Conservation (phyloP, 2,113 vertebrate genomes). For the Labeo catla region DNA sequence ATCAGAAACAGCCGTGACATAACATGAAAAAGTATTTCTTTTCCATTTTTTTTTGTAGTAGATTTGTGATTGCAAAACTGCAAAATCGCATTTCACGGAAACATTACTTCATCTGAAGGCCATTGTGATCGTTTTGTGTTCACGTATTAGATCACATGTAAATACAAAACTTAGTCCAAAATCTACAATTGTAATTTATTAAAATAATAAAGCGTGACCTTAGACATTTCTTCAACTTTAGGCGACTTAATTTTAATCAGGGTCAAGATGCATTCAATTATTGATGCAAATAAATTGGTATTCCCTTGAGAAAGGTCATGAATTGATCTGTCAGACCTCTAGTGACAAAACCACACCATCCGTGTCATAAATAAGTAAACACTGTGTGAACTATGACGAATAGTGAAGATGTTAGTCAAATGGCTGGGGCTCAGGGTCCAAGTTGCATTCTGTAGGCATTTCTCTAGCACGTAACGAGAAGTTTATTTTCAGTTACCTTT, state of each 20-base stretch:
- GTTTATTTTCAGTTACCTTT: slow-evolving; percentile 66
- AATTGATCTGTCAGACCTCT: slow-evolving; percentile 68
- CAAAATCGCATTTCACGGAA: slow-evolving; percentile 15
- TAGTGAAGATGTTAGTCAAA: slow-evolving; percentile 69
- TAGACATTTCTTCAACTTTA: background rate
- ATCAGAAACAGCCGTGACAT: background rate
- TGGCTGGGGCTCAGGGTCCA: slow-evolving; percentile 62
- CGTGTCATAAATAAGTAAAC: slow-evolving; percentile 70
- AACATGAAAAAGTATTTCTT: background rate
- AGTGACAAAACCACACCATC: slow-evolving; percentile 69
- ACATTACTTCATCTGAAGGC: background rate
- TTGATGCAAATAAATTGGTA: slow-evolving; percentile 34
- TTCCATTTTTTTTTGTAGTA: background rate
- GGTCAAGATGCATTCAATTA: slow-evolving; percentile 37
- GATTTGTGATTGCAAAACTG: background rate
- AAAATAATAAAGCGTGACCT: background rate
- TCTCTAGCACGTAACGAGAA: slow-evolving; percentile 45
- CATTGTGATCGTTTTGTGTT: background rate
- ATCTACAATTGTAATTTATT: background rate
- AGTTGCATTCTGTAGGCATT: slow-evolving; percentile 64
- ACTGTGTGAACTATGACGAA: slow-evolving; percentile 67
- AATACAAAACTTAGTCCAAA: background rate
- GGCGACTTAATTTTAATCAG: slow-evolving; percentile 12
- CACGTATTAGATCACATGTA: background rate
- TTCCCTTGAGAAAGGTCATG: slow-evolving; percentile 36